Percentiles rank a stretch among this genome's conserved stretches.
phyloP scores from a whole-genome alignment of 2,113 vertebrate species.

The Antennarius striatus region DNA sequence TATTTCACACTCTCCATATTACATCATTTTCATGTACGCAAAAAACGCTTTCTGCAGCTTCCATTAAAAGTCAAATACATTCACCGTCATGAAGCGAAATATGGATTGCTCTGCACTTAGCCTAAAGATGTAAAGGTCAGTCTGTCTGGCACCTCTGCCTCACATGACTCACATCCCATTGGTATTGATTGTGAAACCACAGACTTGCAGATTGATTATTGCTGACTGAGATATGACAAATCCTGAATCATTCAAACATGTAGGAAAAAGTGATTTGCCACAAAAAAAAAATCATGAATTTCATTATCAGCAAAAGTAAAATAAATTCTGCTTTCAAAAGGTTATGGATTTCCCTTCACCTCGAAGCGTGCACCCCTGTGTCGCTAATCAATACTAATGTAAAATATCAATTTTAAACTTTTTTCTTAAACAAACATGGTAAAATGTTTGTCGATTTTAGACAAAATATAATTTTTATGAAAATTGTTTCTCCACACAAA shows the following conservation, averaged over 20 bases:
- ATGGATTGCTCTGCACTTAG: background rate
- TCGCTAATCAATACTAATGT: too few relatives aligned
- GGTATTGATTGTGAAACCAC: slow-evolving; percentile 56
- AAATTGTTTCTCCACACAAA: too few relatives aligned
- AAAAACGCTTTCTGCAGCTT: background rate
- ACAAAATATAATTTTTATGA: too few relatives aligned
- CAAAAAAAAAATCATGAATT: background rate
- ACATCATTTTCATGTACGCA: too few relatives aligned
- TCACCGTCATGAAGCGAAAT: slow-evolving; percentile 1
- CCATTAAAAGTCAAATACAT: background rate
- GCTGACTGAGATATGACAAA: slow-evolving; percentile 40
- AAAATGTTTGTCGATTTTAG: too few relatives aligned
- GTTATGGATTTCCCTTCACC: too few relatives aligned
- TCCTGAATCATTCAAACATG: slow-evolving; percentile 34
- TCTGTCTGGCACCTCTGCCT: slow-evolving; percentile 24
- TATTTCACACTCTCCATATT: too few relatives aligned
- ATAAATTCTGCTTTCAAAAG: too few relatives aligned
- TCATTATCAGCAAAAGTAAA: background rate
- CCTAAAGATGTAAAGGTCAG: slow-evolving; percentile 7
- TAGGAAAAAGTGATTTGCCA: slow-evolving; percentile 14
- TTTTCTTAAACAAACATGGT: too few relatives aligned
- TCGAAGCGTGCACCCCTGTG: too few relatives aligned
- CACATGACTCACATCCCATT: slow-evolving; percentile 28
- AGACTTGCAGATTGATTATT: slow-evolving; percentile 25
- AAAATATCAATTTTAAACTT: too few relatives aligned